Evolutionary conservation across 2,888 invertebrate genomes (phyloP).

Genomic region (Leistus spinibarbis): DNA sequence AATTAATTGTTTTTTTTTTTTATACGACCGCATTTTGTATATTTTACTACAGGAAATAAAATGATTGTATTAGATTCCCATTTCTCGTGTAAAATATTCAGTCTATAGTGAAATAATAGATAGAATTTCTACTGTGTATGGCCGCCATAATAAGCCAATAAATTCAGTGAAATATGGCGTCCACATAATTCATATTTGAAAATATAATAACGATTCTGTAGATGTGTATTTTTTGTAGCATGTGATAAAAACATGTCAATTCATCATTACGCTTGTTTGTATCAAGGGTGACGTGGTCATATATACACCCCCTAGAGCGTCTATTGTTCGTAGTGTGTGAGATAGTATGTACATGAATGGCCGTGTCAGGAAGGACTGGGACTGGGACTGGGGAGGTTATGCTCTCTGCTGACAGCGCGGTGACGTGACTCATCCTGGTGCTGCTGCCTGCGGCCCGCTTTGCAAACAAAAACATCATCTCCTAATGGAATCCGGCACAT

Average conservation of each 20-base stretch:
- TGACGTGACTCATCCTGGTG: slow-evolving; percentile 47
- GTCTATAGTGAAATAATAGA: too few species aligned
- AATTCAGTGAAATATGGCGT: background rate
- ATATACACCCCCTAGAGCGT: background rate
- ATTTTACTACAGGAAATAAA: too few species aligned
- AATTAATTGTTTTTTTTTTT: background rate
- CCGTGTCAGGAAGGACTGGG: background rate
- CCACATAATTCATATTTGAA: background rate
- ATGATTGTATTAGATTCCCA: too few species aligned
- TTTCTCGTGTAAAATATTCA: too few species aligned
- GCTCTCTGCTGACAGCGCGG: slow-evolving; percentile 2
- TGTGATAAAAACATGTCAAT: background rate
- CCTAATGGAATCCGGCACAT: slow-evolving; percentile 57
- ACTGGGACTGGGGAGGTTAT: background rate
- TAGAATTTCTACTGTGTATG: too few species aligned
- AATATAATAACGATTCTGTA: background rate
- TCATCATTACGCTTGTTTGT: background rate
- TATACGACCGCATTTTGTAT: too few species aligned
- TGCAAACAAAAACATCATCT: slow-evolving; percentile 55
- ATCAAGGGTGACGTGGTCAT: background rate
- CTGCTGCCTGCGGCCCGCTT: slow-evolving; percentile 47
- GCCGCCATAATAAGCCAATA: background rate
- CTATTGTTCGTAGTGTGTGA: background rate
- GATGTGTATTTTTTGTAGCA: background rate
- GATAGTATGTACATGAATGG: background rate